Conservation (phyloP, 2,888 invertebrate species). For the Andrena dorsata region DNA sequence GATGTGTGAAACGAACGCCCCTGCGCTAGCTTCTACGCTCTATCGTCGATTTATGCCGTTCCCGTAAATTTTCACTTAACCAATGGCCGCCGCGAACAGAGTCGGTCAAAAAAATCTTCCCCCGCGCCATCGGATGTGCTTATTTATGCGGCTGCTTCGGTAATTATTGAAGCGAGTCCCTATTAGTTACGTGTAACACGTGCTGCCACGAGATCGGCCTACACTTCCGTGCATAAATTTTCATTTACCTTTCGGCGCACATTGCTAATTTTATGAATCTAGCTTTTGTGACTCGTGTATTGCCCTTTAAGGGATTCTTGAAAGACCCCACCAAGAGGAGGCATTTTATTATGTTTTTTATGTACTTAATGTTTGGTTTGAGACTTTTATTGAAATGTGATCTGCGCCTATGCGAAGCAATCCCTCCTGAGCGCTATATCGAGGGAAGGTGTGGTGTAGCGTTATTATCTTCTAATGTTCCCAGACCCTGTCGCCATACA, state of each 20-base stretch:
- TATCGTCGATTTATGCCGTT: background rate
- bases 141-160: background rate
- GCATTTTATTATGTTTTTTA: too few relatives aligned
- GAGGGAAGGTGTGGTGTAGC: slow-evolving; percentile 51
- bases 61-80: slow-evolving; percentile 21
- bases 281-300: too few relatives aligned
- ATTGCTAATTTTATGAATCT: too few relatives aligned
- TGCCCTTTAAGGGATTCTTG: too few relatives aligned
- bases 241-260: background rate
- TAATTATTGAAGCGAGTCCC: background rate
- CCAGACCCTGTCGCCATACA: slow-evolving; percentile 37
- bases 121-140: too few relatives aligned
- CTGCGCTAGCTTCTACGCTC: background rate
- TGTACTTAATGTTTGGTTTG: too few relatives aligned
- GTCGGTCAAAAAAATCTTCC: too few relatives aligned
- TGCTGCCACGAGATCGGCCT: background rate
- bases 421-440: slow-evolving; percentile 14
- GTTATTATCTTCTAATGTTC: slow-evolving; percentile 46
- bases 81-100: background rate
- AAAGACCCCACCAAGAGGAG: too few relatives aligned
- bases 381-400: background rate
- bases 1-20: slow-evolving; percentile 45
- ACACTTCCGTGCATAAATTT: background rate
- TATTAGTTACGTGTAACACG: background rate
- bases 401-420: background rate